Conservation (phyloP, 2,888 invertebrate species). For the Keiferia lycopersicella region DNA sequence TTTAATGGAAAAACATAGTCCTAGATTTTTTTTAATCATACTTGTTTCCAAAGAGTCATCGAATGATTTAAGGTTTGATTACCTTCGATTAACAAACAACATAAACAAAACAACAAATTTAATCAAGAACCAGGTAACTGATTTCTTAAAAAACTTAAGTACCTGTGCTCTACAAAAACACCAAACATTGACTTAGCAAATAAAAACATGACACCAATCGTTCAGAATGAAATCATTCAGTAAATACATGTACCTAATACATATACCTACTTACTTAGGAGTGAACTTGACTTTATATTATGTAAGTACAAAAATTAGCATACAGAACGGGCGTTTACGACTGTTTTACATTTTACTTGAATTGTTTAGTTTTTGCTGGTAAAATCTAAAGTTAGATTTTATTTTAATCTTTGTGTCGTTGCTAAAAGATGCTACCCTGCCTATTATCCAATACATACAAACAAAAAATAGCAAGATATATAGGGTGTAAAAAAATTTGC, state of each 20-base stretch:
- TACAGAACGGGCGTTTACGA: slow-evolving; percentile 2
- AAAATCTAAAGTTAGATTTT: no score
- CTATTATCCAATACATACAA: no score
- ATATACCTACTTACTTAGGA: no score
- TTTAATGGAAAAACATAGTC: not conserved
- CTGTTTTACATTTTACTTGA: not conserved
- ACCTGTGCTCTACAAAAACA: slow-evolving; percentile 20
- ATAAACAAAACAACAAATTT: slow-evolving; percentile 8
- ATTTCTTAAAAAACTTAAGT: not conserved
- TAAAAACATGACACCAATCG: slow-evolving; percentile 22
- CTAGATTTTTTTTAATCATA: not conserved
- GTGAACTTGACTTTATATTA: slow-evolving; percentile 33
- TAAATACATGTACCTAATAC: slow-evolving; percentile 13
- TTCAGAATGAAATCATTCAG: slow-evolving; percentile 26
- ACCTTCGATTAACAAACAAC: not conserved
- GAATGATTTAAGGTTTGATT: not conserved
- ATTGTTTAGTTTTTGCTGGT: no score
- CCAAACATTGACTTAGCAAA: slow-evolving; percentile 21
- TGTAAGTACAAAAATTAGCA: slow-evolving; percentile 32
- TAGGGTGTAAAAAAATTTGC: no score
- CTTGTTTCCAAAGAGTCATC: not conserved
- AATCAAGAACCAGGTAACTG: slow-evolving; percentile 2
- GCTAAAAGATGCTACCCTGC: no score
- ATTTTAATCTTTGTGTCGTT: no score
- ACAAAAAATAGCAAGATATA: no score